Base-by-base conservation (phyloP, 2,113 vertebrate species). In the Cheilinus undulatus region DNA sequence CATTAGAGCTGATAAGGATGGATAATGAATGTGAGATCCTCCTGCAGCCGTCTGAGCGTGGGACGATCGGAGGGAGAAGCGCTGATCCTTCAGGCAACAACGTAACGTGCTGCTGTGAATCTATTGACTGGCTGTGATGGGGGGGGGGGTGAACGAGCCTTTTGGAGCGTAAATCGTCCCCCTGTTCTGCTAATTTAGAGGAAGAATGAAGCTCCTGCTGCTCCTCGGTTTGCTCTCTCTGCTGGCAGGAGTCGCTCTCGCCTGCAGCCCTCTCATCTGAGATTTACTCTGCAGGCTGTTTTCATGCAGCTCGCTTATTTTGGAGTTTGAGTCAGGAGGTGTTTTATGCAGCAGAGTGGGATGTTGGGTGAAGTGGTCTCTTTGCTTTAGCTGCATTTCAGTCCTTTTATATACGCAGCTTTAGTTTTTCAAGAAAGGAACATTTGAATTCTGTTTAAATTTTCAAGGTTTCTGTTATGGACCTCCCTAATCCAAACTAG, bases 181-280 rank as follows among this genome's bases (percentile, higher is more conserved):
- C 34, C 28, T 59, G 66, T 76, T 83, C 67, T 79, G 67, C 81
- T 66, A 83, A 71, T 75, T 83, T 79, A 42, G 49, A 59, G 70
- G 65, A 71, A 83, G 71, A 79, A 83, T 75, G 75, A 49, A 63
- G 32, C 61, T 79, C 56, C 61, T 27, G 75, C 65, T 78, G 60
- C 66, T 70, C 49, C 66, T 74, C 60, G 26, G 59, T 24, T 48
- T 57, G 23, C 49, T 74, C 20, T 51, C 42, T 43, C 45, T 28
- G 68, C 62, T 82, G 62, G 68, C 79, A 71, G 67, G 49, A 67
- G 54, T 32, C 34, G 45, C 15, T 82, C 73, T 53, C 53, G 64
- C 64, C 74, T 54, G 49, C 40, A 27, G 59, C 43, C 26, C 4
- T 32, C 38, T 4, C 19, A 36, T 34, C 64, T 54, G 64, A 69